Evolutionary conservation across 2,888 invertebrate genomes (phyloP).

Genomic region (Volucella bombylans): DNA sequence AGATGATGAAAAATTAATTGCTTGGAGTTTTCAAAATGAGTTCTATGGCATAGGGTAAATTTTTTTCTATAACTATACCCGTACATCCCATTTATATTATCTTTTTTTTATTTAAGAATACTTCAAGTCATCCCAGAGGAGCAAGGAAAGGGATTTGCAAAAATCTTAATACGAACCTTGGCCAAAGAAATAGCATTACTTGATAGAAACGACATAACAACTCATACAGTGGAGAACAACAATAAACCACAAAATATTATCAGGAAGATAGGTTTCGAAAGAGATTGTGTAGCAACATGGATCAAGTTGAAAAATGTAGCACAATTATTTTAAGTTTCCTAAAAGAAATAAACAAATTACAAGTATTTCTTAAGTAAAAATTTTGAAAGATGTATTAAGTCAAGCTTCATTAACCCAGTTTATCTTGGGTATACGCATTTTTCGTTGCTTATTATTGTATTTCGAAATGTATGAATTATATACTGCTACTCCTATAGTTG

Average conservation of each 20-base stretch:
- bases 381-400: too few relatives aligned
- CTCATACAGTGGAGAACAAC: conserved; percentile 78
- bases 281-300: conserved; percentile 77
- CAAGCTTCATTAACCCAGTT: too few relatives aligned
- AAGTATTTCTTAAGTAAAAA: too few relatives aligned
- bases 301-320: conserved; percentile 76
- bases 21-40: conserved; percentile 81
- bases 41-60: conserved; percentile 78
- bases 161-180: conserved; percentile 76
- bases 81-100: neutral
- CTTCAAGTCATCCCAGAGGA: conserved; percentile 77
- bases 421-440: too few relatives aligned
- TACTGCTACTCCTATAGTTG: too few relatives aligned
- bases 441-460: too few relatives aligned
- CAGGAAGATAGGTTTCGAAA: conserved; percentile 77
- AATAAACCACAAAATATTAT: conserved; percentile 77
- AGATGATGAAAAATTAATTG: conserved; percentile 75
- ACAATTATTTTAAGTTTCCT: too few relatives aligned
- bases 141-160: conserved; percentile 78
- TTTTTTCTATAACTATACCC: neutral
- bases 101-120: conserved; percentile 74
- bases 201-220: conserved; percentile 76
- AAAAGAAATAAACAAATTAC: too few relatives aligned
- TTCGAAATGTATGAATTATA: too few relatives aligned
- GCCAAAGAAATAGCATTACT: conserved; percentile 76